A percentile compares a stretch with the other conserved stretches of the same genome.
These are phyloP conservation scores for Microtus montanus DNA, from an alignment of 2,113 vertebrate genomes.

Conservation along the genomic window DNA sequence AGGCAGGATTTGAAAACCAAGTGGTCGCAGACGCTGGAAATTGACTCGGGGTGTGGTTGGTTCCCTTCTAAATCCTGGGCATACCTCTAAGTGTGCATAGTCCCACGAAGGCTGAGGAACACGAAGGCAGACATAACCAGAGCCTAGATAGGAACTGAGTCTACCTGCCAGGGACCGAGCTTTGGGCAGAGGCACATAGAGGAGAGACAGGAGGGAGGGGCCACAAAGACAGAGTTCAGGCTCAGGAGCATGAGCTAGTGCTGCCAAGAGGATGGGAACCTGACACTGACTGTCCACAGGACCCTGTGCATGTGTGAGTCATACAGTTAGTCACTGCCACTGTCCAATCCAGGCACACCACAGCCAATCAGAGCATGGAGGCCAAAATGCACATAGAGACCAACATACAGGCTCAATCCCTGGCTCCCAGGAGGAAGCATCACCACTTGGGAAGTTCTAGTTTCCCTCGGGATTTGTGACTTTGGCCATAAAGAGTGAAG, in stretches of 20 bases:
- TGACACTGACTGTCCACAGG: background rate
- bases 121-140: too few relatives aligned
- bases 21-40: too few relatives aligned
- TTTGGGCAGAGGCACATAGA: background rate
- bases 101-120: too few relatives aligned
- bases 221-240: background rate
- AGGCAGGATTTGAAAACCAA: too few relatives aligned
- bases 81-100: too few relatives aligned
- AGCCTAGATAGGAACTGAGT: background rate
- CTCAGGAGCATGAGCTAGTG: background rate
- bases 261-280: too few relatives aligned
- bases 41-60: too few relatives aligned
- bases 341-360: fast-evolving
- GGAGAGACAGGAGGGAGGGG: background rate
- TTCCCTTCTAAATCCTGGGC: too few relatives aligned
- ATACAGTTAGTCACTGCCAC: background rate
- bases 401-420: background rate
- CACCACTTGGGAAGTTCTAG: background rate
- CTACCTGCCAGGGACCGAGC: background rate
- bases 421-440: background rate
- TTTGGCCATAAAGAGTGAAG: background rate
- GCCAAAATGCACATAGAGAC: background rate
- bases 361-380: background rate
- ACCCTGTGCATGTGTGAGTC: fast-evolving
- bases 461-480: background rate